These are phyloP conservation scores for Drosophila imparisetae DNA, from an alignment of 2,888 invertebrate genomes.

Conservation along the genomic window DNA sequence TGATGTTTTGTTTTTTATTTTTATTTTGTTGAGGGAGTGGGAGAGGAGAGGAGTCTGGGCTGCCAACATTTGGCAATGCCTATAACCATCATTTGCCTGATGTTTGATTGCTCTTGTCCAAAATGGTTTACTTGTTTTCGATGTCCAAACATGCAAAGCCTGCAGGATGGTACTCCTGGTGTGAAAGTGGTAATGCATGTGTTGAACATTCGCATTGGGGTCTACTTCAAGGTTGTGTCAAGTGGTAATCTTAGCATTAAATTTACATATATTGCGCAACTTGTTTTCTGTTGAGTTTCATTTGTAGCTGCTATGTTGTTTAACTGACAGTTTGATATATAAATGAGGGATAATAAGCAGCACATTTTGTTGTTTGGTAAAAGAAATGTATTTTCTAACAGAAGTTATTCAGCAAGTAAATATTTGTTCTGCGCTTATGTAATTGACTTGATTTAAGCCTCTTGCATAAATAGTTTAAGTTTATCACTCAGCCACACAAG, in stretches of 20 bases:
- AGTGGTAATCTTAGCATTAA: constrained; percentile 11
- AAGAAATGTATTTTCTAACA: too few relatives aligned
- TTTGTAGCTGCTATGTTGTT: neutral
- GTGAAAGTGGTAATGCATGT: constrained; percentile 35
- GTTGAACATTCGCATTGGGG: constrained; percentile 20
- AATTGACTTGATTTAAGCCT: constrained; percentile 14
- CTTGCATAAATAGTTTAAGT: constrained; percentile 27
- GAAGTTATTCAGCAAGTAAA: neutral
- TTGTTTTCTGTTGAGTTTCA: neutral
- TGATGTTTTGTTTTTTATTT: constrained; percentile 41
- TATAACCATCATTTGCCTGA: constrained; percentile 22
- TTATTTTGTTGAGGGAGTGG: neutral
- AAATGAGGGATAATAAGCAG: neutral
- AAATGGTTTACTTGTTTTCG: constrained; percentile 26
- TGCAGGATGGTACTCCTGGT: constrained; percentile 19
- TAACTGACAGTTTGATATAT: neutral
- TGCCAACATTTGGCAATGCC: constrained; percentile 10
- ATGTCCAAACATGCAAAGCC: constrained; percentile 25
- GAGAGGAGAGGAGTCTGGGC: constrained; percentile 7
- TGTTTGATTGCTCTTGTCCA: constrained; percentile 37
- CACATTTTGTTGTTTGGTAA: neutral
- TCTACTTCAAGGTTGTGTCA: neutral
- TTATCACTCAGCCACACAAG: constrained; percentile 18
- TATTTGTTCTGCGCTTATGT: constrained; percentile 1
- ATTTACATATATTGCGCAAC: constrained; percentile 8